These are phyloP conservation scores for Propithecus perrieri DNA, from an alignment of 2,797 vertebrate species.

Conservation along the genomic window DNA sequence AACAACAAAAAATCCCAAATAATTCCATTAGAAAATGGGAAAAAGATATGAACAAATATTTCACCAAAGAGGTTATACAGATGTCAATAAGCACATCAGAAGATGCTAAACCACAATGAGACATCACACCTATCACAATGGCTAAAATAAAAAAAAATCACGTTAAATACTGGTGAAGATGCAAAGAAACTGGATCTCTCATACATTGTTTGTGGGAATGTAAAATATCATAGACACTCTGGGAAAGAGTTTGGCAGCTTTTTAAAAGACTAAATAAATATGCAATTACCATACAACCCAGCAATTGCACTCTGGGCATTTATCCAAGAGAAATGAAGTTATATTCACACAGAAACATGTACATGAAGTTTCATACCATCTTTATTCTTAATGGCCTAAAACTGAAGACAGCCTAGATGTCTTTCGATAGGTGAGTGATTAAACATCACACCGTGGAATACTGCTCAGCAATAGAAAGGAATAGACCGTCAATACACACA, in stretches of 20 bases:
- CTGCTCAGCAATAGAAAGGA: neutral
- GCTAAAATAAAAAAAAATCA: neutral
- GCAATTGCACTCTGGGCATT: neutral
- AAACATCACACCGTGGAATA: no score
- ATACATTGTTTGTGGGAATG: neutral
- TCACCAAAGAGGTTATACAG: no score
- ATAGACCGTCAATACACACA: rapidly evolving
- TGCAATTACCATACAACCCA: neutral
- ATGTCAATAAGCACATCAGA: neutral
- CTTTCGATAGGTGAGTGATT: neutral
- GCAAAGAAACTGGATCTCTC: neutral
- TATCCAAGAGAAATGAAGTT: neutral
- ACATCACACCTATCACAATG: no score
- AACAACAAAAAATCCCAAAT: neutral
- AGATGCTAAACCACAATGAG: neutral
- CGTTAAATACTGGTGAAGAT: neutral
- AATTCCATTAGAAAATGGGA: neutral
- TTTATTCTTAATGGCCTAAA: neutral
- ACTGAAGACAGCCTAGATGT: neutral
- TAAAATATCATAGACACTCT: neutral
- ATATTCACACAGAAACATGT: neutral
- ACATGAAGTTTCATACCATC: neutral
- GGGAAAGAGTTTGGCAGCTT: neutral
- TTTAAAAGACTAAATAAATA: no score
- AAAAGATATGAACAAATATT: neutral